These are phyloP conservation scores for Eulemur rubriventer DNA, from an alignment of 2,797 vertebrate species.

Conservation along the genomic window DNA sequence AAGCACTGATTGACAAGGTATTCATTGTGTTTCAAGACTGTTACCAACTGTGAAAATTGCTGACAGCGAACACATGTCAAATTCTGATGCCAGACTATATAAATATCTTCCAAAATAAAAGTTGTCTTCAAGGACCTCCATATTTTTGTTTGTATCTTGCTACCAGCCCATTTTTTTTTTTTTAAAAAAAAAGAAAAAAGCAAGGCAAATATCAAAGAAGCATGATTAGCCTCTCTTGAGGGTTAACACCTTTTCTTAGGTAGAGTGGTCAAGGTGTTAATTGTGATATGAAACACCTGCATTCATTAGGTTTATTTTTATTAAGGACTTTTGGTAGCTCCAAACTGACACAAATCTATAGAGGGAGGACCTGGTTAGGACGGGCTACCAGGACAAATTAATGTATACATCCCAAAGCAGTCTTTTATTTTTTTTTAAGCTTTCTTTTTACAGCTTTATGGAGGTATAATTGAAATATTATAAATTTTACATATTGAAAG, in stretches of 20 bases:
- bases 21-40: neutral
- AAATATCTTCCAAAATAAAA: neutral
- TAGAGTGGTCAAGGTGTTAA: neutral
- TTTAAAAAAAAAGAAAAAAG: neutral
- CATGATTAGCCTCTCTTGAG: neutral
- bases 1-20: neutral
- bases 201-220: neutral
- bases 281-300: neutral
- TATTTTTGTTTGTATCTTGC: neutral
- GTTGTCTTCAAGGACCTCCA: neutral
- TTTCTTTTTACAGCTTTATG: neutral
- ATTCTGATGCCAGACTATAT: neutral
- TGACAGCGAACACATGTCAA: conserved; percentile 28
- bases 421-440: too few species aligned
- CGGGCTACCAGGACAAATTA: neutral
- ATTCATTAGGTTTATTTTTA: neutral
- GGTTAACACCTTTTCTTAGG: neutral
- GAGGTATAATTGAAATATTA: neutral
- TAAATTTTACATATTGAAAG: neutral
- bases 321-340: neutral
- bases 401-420: neutral
- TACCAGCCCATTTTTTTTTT: neutral
- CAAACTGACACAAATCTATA: neutral
- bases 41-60: conserved; percentile 2
- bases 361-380: neutral